A percentile compares a stretch with the other conserved stretches of the same genome.
Evolutionary conservation across 2,113 vertebrate species (phyloP).

Genomic region (Empidonax alnorum): DNA sequence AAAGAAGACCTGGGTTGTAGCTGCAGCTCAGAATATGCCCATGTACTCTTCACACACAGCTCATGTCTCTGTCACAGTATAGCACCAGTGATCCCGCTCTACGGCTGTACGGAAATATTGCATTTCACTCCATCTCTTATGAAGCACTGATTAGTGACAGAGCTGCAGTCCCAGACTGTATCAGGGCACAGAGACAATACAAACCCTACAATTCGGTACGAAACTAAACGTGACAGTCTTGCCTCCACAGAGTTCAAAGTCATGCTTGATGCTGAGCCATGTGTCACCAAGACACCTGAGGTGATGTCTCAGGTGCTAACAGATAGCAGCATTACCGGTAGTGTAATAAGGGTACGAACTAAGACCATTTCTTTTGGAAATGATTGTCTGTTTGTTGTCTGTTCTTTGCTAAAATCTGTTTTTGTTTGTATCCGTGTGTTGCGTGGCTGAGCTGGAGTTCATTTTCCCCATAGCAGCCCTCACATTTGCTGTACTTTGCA

Average conservation of each 20-base stretch:
- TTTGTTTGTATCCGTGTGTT: not conserved
- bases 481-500: not conserved
- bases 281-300: not conserved
- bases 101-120: rapidly evolving
- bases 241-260: not conserved
- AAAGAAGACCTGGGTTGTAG: not conserved
- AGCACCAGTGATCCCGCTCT: not conserved
- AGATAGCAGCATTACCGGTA: not conserved
- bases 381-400: not conserved
- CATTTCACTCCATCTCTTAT: not conserved
- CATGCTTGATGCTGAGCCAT: not conserved
- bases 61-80: not conserved
- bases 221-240: not conserved
- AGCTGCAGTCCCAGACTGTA: not conserved
- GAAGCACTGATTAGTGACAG: not conserved
- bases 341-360: rapidly evolving
- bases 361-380: not conserved
- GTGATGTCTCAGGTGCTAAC: not conserved
- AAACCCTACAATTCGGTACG: not conserved
- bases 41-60: not conserved
- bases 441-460: not conserved
- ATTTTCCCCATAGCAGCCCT: not conserved
- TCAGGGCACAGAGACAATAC: not conserved
- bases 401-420: not conserved
- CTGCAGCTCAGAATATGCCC: not conserved